Percentiles rank a stretch among this genome's conserved stretches.
Conservation (phyloP, 1,140 invertebrate genomes). For the Oedothorax gibbosus region DNA sequence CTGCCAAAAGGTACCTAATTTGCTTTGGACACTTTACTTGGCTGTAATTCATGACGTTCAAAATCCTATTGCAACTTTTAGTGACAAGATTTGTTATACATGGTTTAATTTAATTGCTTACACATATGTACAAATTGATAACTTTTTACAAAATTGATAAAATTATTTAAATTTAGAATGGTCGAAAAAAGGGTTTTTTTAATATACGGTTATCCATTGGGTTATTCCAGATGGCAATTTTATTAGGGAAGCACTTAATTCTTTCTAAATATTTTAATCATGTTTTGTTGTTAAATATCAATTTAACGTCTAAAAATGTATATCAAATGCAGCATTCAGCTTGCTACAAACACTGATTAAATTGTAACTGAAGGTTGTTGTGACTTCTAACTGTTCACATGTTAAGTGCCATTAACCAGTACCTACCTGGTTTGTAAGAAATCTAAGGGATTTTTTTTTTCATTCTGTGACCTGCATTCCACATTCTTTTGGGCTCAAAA, state of each 20-base stretch:
- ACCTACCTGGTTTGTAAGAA: conserved; percentile 41
- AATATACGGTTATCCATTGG: background rate
- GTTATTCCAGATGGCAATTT: background rate
- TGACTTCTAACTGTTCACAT: conserved; percentile 48
- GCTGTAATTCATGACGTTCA: background rate
- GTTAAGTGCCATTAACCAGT: conserved; percentile 56
- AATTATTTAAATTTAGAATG: no score
- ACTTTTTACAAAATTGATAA: no score
- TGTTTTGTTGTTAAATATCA: background rate
- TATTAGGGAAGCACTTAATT: background rate
- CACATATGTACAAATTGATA: no score
- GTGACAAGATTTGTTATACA: background rate
- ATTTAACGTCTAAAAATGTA: conserved; percentile 2
- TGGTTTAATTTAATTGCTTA: background rate
- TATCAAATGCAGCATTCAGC: background rate
- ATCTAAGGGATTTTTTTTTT: conserved; percentile 2
- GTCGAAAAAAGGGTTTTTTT: background rate
- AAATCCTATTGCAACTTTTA: background rate
- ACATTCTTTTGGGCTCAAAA: conserved; percentile 27
- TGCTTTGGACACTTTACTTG: background rate
- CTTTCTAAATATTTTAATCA: background rate
- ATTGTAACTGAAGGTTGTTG: conserved; percentile 24
- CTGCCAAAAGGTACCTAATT: background rate
- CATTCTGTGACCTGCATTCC: conserved; percentile 40
- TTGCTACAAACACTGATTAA: background rate